These are phyloP conservation scores for Thalassaphorura encarpata DNA, from an alignment of 1,140 invertebrate genomes.

Conservation along the genomic window DNA sequence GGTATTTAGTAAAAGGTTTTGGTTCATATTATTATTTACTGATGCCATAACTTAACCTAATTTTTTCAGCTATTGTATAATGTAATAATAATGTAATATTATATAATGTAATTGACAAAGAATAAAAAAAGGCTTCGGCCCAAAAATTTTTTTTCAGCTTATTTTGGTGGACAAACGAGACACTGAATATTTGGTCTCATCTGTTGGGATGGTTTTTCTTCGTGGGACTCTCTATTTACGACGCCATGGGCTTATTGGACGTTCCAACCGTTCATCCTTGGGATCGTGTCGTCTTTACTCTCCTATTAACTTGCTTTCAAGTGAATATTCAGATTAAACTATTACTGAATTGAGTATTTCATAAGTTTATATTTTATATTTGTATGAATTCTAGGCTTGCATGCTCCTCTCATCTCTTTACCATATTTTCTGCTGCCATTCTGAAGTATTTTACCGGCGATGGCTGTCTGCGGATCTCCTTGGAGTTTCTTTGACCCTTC, in stretches of 20 bases:
- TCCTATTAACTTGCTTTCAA: conserved; percentile 76
- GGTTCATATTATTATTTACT: too few relatives aligned
- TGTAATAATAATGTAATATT: too few relatives aligned
- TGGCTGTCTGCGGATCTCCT: conserved; percentile 86
- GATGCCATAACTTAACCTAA: too few relatives aligned
- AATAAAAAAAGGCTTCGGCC: too few relatives aligned
- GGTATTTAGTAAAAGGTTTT: too few relatives aligned
- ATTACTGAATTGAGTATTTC: background rate
- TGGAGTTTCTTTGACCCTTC: conserved; percentile 80
- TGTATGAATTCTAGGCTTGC: conserved; percentile 60
- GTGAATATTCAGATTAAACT: conserved; percentile 44
- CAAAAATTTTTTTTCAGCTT: too few relatives aligned
- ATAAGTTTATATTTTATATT: background rate
- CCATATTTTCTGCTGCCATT: conserved; percentile 88
- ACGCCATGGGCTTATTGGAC: conserved; percentile 61
- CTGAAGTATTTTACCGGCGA: conserved; percentile 70
- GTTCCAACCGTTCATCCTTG: conserved; percentile 53
- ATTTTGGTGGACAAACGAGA: conserved; percentile 96
- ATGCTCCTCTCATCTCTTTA: conserved; percentile 87
- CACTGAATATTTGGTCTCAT: conserved; percentile 95
- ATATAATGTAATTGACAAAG: too few relatives aligned
- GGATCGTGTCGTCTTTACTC: conserved; percentile 74
- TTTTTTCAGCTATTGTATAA: too few relatives aligned
- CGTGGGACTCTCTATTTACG: conserved; percentile 69
- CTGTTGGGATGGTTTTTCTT: conserved; percentile 84